Evolutionary conservation across 2,113 vertebrate genomes (phyloP).

Genomic region (Peromyscus leucopus): DNA sequence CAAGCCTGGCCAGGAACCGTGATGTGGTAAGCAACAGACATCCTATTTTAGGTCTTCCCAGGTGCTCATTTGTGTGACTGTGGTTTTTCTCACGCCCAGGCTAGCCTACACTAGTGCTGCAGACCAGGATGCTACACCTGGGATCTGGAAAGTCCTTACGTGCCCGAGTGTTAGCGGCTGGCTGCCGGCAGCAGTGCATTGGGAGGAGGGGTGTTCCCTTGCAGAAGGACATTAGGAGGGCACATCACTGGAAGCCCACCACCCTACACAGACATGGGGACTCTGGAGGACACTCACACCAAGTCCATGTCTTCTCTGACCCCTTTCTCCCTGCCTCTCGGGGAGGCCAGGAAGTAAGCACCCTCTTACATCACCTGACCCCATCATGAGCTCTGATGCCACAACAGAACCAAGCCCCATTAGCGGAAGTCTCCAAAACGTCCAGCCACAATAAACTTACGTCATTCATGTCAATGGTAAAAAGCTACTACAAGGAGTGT

Average conservation of each 20-base stretch:
- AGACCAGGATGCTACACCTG: background rate
- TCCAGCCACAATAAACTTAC: background rate
- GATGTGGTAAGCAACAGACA: background rate
- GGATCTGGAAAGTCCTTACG: background rate
- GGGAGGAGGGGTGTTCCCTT: background rate
- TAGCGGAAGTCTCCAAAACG: background rate
- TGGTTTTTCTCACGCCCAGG: background rate
- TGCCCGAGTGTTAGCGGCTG: background rate
- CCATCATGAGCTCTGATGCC: background rate
- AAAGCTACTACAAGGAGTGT: background rate
- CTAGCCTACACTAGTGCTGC: background rate
- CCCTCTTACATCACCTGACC: background rate
- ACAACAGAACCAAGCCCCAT: background rate
- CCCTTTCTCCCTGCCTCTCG: background rate
- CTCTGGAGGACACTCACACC: background rate
- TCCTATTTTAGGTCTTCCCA: background rate
- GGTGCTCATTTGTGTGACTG: background rate
- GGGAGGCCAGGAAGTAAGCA: background rate
- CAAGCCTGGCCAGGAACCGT: background rate
- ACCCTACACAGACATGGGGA: background rate
- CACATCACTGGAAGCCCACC: too few species aligned
- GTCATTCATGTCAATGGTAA: background rate
- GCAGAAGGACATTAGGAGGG: background rate
- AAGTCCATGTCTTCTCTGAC: background rate
- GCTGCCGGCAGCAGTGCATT: background rate